A percentile compares a stretch with the other conserved stretches of the same genome.
phyloP scores from a whole-genome alignment of 2,113 vertebrate species.

The Coryphaenoides rupestris region DNA sequence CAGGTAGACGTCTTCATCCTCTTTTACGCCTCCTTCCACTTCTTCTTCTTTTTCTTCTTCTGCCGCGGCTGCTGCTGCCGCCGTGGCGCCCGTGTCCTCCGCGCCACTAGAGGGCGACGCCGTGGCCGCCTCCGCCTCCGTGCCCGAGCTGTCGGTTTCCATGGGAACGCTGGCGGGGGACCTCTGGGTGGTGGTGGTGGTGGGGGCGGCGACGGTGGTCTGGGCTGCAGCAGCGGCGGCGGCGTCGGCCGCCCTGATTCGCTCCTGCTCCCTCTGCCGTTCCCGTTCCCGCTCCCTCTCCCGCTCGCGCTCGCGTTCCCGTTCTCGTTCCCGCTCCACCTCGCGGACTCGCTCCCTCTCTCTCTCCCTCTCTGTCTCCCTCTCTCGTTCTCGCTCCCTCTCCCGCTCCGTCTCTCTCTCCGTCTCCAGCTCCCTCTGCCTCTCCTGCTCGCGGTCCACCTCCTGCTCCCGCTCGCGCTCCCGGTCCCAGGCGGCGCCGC shows the following conservation, averaged over 20 bases:
- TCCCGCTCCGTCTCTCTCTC: conserved; percentile 33
- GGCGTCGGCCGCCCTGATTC: conserved; percentile 36
- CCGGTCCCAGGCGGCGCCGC: conserved; percentile 48
- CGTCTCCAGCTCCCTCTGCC: conserved; percentile 18
- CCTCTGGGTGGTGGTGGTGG: conserved; percentile 62
- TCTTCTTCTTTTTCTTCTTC: too few species aligned
- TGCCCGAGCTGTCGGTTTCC: conserved; percentile 48
- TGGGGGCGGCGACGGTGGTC: conserved; percentile 68
- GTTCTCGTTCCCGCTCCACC: conserved; percentile 46
- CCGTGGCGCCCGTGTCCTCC: conserved; percentile 57
- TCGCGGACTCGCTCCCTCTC: conserved; percentile 49
- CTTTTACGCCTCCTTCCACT: too few species aligned
- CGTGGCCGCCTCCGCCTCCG: conserved; percentile 29
- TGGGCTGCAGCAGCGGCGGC: conserved; percentile 32
- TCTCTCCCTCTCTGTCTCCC: conserved; percentile 29
- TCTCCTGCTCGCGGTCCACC: conserved; percentile 18
- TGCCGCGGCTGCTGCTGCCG: conserved; percentile 36
- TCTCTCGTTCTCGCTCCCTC: conserved; percentile 30
- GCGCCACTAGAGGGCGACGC: conserved; percentile 41
- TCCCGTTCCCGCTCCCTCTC: conserved; percentile 42
- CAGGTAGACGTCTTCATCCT: conserved; percentile 68
- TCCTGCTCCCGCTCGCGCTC: conserved; percentile 48
- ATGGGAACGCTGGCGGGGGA: conserved; percentile 43
- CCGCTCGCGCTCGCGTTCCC: conserved; percentile 46
- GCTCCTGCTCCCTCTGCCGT: conserved; percentile 43